Percentiles rank a stretch among this genome's conserved stretches.
These are phyloP conservation scores for Camponotus fellah DNA, from an alignment of 2,888 invertebrate species.

Conservation along the genomic window DNA sequence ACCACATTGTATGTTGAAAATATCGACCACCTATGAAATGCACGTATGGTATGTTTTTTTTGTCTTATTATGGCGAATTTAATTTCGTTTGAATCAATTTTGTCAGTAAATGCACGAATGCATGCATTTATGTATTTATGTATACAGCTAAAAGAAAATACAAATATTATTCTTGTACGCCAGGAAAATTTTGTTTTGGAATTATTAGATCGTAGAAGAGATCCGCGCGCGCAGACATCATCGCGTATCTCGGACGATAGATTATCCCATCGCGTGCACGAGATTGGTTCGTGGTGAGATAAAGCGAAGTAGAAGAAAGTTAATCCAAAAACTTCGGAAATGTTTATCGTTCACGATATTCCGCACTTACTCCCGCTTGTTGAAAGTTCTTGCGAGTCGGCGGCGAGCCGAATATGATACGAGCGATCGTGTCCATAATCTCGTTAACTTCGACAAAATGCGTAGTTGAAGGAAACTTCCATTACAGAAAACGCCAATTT, in stretches of 20 bases:
- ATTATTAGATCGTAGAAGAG: not conserved
- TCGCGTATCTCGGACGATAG: slow-evolving; percentile 23
- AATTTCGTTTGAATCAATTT: slow-evolving; percentile 18
- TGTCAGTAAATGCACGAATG: not conserved
- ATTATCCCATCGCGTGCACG: slow-evolving; percentile 30
- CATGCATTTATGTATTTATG: not conserved
- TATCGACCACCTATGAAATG: not conserved
- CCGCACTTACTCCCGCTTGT: not conserved
- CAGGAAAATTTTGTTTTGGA: not conserved
- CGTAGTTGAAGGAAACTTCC: slow-evolving; percentile 5
- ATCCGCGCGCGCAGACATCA: slow-evolving; percentile 4
- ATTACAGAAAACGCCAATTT: not conserved
- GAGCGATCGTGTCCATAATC: not conserved
- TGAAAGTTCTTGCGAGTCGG: slow-evolving; percentile 3
- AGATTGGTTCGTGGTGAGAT: not conserved
- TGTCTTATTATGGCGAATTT: not conserved
- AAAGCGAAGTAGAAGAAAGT: slow-evolving; percentile 8
- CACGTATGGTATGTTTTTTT: slow-evolving; percentile 7
- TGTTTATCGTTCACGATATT: slow-evolving; percentile 47
- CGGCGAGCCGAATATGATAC: not conserved
- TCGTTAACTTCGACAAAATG: not conserved
- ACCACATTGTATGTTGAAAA: slow-evolving; percentile 37
- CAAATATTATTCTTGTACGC: not conserved
- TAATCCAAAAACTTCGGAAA: slow-evolving; percentile 34
- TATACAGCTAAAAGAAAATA: not conserved